Percentiles rank a stretch among this genome's conserved stretches.
phyloP scores from a whole-genome alignment of 30 jellyfish, hydroid and myxozoan species.

The Hydractinia echinata region DNA sequence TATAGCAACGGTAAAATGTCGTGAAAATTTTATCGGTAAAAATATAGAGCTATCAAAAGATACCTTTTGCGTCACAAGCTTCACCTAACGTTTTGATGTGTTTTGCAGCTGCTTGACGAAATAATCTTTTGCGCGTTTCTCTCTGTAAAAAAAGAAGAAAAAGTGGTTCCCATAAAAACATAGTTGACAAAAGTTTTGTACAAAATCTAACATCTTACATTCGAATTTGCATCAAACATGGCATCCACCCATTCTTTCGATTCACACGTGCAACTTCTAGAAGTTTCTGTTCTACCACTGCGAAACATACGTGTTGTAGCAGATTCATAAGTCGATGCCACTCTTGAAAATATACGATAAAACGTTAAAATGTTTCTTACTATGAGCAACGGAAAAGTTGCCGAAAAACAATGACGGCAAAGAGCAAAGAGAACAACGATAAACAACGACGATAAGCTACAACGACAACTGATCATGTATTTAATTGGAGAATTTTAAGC shows the following conservation, averaged over 20 bases:
- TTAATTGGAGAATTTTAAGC: no score
- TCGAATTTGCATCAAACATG: constrained; percentile 37
- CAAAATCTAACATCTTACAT: constrained; percentile 41
- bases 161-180: neutral
- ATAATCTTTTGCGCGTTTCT: constrained; percentile 21
- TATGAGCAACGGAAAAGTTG: no score
- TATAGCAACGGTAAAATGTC: no score
- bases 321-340: constrained; percentile 62
- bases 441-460: no score
- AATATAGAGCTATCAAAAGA: neutral
- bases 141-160: constrained; percentile 12
- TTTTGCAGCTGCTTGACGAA: constrained; percentile 43
- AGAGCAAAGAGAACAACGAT: no score
- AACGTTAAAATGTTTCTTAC: no score
- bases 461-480: no score
- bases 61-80: constrained; percentile 66
- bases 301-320: constrained; percentile 79
- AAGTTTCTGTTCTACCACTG: constrained; percentile 75
- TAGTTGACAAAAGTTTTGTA: neutral
- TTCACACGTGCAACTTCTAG: constrained; percentile 67
- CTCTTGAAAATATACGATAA: constrained; percentile 14
- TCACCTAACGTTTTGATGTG: constrained; percentile 51
- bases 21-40: neutral
- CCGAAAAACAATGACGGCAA: no score
- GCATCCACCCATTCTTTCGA: constrained; percentile 47